Evolutionary conservation across 1,140 invertebrate species (phyloP).

Genomic region (Meteorus sp.): DNA sequence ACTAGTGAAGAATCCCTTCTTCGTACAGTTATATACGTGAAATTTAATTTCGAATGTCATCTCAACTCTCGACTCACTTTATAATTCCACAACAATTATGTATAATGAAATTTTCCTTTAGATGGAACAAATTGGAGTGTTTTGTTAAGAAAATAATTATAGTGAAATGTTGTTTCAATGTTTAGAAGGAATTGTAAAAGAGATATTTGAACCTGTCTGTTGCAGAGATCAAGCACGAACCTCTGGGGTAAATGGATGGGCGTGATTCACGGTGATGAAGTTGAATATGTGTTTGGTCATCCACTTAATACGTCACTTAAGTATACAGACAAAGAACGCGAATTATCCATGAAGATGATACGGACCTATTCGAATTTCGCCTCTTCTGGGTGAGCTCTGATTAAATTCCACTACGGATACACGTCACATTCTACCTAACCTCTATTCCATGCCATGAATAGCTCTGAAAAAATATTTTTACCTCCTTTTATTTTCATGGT

Average conservation of each 20-base stretch:
- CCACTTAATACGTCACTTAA: constrained; percentile 81
- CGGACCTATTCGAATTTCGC: constrained; percentile 84
- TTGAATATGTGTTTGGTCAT: constrained; percentile 94
- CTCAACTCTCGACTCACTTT: too few species aligned
- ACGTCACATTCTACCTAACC: too few species aligned
- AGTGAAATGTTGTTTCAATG: too few species aligned
- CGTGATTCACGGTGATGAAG: constrained; percentile 95
- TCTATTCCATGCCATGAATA: not conserved
- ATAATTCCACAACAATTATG: too few species aligned
- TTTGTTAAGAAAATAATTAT: too few species aligned
- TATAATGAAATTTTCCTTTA: too few species aligned
- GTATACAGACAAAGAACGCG: constrained; percentile 80
- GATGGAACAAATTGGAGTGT: too few species aligned
- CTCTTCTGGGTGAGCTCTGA: constrained; percentile 74
- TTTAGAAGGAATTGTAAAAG: too few species aligned
- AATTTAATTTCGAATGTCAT: not conserved
- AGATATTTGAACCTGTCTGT: constrained; percentile 15
- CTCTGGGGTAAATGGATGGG: constrained; percentile 98
- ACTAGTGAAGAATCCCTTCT: not conserved
- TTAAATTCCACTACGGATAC: too few species aligned
- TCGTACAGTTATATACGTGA: not conserved
- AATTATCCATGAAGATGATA: constrained; percentile 84
- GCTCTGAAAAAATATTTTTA: not conserved
- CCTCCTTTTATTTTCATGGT: too few species aligned
- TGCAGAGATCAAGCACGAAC: constrained; percentile 84